Conservation (phyloP, 1,140 invertebrate genomes). For the Diorhabda sublineata region DNA sequence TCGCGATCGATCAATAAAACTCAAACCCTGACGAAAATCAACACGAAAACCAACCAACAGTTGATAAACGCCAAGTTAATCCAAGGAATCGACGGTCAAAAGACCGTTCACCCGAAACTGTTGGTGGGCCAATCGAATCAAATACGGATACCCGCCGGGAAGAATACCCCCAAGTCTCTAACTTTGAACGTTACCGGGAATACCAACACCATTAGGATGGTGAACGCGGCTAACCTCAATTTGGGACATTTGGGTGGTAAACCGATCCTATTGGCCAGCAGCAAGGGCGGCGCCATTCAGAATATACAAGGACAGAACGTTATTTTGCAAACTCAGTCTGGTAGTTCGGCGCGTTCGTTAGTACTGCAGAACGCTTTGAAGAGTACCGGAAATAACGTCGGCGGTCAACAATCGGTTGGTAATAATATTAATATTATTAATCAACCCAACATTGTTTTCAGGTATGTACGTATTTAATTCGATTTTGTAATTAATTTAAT, state of each 20-base stretch:
- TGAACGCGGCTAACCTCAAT: slow-evolving; percentile 52
- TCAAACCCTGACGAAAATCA: slow-evolving; percentile 27
- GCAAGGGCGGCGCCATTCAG: slow-evolving; percentile 50
- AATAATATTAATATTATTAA: slow-evolving; percentile 37
- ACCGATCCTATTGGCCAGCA: slow-evolving; percentile 59
- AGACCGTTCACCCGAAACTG: slow-evolving; percentile 35
- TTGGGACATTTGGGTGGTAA: slow-evolving; percentile 60
- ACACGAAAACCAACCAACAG: slow-evolving; percentile 40
- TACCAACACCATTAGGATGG: slow-evolving; percentile 50
- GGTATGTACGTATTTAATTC: slow-evolving; percentile 4
- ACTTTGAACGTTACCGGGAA: slow-evolving; percentile 29
- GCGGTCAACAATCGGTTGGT: slow-evolving; percentile 19
- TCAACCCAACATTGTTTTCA: slow-evolving; percentile 40
- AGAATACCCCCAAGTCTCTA: slow-evolving; percentile 29
- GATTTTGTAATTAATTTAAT: no score
- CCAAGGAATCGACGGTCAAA: slow-evolving; percentile 39
- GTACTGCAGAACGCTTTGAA: slow-evolving; percentile 39
- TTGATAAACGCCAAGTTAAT: slow-evolving; percentile 47
- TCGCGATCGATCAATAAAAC: slow-evolving; percentile 19
- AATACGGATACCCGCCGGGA: slow-evolving; percentile 30
- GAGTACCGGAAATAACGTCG: slow-evolving; percentile 19
- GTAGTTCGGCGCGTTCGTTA: slow-evolving; percentile 36
- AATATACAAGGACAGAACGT: slow-evolving; percentile 46
- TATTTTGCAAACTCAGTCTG: slow-evolving; percentile 40
- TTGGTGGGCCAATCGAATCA: slow-evolving; percentile 39